phyloP scores from a whole-genome alignment of 1,140 invertebrate genomes.

The Laupala kohalensis region DNA sequence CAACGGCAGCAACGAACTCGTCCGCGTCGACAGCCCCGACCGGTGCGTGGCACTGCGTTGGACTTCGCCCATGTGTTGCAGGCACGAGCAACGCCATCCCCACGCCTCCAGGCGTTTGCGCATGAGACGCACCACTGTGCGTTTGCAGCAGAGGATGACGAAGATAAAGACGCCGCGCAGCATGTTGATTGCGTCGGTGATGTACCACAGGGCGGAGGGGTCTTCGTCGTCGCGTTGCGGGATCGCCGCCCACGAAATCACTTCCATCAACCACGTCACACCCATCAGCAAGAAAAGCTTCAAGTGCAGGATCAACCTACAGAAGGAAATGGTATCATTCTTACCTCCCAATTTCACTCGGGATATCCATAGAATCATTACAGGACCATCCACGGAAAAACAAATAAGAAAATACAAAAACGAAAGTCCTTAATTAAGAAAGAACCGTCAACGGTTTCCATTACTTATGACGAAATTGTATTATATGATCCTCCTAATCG shows the following conservation, averaged over 20 bases:
- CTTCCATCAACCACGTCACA: constrained; percentile 29
- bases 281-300: constrained; percentile 34
- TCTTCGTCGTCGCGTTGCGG: constrained; percentile 1
- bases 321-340: too few relatives aligned
- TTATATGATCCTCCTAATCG: too few relatives aligned
- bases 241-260: constrained; percentile 25
- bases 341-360: too few relatives aligned
- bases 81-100: too few relatives aligned
- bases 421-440: too few relatives aligned
- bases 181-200: constrained; percentile 28
- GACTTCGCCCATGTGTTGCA: too few relatives aligned
- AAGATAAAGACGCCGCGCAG: constrained; percentile 32
- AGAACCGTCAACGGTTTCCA: too few relatives aligned
- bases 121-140: constrained; percentile 14
- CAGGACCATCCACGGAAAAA: too few relatives aligned
- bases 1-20: background rate
- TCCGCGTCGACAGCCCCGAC: background rate
- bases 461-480: too few relatives aligned
- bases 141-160: constrained; percentile 28
- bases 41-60: background rate
- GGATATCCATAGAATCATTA: too few relatives aligned
- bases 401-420: too few relatives aligned
- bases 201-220: constrained; percentile 23
- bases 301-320: constrained; percentile 27
- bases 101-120: background rate